Percentiles rank a stretch among this genome's conserved stretches.
Conservation (phyloP, 2,888 invertebrate species). For the Liopterus haemorrhoidalis region DNA sequence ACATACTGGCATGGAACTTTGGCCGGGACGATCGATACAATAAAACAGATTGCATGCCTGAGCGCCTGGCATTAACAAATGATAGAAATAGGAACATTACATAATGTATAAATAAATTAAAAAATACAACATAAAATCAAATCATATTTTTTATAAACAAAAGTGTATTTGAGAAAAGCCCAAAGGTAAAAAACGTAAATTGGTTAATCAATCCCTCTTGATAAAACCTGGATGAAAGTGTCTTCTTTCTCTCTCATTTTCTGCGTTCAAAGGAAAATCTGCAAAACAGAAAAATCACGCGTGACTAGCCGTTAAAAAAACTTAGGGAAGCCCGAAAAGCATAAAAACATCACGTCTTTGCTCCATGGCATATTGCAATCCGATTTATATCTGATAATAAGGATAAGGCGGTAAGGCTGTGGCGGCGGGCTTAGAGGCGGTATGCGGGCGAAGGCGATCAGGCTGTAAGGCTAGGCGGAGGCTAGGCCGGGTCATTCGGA, state of each 20-base stretch:
- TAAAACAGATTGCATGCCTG: conserved; percentile 24
- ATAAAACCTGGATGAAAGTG: conserved; percentile 22
- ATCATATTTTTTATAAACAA: conserved; percentile 19
- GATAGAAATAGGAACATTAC: conserved; percentile 21
- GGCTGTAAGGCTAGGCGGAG: too few species aligned
- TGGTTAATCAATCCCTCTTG: conserved; percentile 22
- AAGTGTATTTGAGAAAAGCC: conserved; percentile 21
- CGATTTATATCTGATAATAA: conserved; percentile 22
- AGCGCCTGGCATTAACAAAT: conserved; percentile 20
- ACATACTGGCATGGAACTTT: not conserved
- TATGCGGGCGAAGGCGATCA: too few species aligned
- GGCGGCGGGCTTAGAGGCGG: too few species aligned
- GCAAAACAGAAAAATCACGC: conserved; percentile 47
- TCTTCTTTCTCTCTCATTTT: conserved; percentile 30
- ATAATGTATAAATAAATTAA: conserved; percentile 20
- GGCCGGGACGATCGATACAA: conserved; percentile 17
- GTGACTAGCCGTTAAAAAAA: conserved; percentile 39
- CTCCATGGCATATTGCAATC: conserved; percentile 23
- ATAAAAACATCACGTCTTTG: conserved; percentile 21
- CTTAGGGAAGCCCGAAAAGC: conserved; percentile 23
- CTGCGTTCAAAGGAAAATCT: conserved; percentile 48
- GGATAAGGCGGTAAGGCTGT: conserved; percentile 22
- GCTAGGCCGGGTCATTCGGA: too few species aligned
- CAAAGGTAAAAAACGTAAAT: conserved; percentile 22
- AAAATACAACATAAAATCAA: conserved; percentile 21